Evolutionary conservation across 2,797 vertebrate species (phyloP).

Genomic region (Pipistrellus nathusii): DNA sequence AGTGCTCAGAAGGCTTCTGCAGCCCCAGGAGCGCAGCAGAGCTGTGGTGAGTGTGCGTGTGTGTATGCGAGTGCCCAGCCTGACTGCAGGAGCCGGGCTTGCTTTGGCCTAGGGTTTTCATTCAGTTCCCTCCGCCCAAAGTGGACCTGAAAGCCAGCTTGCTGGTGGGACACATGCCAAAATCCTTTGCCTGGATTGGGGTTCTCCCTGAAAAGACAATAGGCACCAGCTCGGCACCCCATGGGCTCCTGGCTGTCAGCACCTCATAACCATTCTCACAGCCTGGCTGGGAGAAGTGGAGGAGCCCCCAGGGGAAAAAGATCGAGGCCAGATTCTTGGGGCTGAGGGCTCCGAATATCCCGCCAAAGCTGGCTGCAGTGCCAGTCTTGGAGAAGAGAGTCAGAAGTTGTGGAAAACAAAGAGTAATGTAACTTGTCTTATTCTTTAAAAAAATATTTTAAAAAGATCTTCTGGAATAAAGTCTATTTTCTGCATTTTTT

Average conservation of each 20-base stretch:
- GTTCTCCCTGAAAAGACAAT: neutral
- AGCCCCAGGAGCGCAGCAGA: too few relatives aligned
- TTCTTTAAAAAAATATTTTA: constrained; percentile 11
- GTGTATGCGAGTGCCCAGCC: neutral
- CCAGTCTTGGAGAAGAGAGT: neutral
- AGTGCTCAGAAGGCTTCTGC: neutral
- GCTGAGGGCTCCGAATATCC: neutral
- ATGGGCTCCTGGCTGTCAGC: neutral
- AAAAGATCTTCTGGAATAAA: constrained; percentile 72
- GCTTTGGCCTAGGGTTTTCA: neutral
- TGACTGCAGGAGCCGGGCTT: neutral
- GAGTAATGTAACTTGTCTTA: neutral
- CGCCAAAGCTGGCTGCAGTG: neutral
- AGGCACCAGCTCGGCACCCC: neutral
- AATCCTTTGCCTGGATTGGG: neutral
- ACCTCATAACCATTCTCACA: neutral
- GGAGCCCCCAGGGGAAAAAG: neutral
- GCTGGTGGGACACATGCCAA: neutral
- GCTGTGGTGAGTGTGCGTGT: neutral
- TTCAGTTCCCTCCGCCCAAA: rapidly evolving
- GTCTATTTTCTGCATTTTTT: constrained; percentile 67
- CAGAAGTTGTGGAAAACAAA: neutral
- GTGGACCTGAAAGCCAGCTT: neutral
- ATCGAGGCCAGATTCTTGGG: neutral
- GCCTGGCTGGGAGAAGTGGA: neutral